Conservation (phyloP, 2,113 vertebrate genomes). For the Nibea coibor region DNA sequence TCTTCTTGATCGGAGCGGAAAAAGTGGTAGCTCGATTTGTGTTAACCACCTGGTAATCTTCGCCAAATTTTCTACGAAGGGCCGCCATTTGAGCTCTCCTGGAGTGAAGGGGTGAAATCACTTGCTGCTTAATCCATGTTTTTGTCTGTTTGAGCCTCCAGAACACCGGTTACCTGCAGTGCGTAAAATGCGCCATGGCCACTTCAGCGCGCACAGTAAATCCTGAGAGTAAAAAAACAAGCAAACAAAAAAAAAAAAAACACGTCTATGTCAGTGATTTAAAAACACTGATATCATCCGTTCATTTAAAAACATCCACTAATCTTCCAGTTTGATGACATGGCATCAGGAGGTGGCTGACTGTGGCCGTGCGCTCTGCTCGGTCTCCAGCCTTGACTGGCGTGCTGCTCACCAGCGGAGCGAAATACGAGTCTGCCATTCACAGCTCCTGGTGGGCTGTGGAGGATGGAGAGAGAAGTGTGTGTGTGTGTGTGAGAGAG, state of each 20-base stretch:
- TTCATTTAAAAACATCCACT: conserved; percentile 7
- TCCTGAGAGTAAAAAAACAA: background rate
- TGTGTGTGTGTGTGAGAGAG: conserved; percentile 26
- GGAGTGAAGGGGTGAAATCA: background rate
- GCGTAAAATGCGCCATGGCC: conserved; percentile 79
- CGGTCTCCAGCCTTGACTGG: conserved; percentile 39
- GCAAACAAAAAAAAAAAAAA: background rate
- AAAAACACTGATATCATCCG: background rate
- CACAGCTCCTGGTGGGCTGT: conserved; percentile 62
- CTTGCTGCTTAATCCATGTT: conserved; percentile 68
- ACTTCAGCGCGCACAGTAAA: conserved; percentile 62
- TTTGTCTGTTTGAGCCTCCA: conserved; percentile 28
- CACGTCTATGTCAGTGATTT: background rate
- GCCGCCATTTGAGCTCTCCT: conserved; percentile 84
- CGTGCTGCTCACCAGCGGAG: conserved; percentile 34
- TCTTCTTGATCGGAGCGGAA: conserved; percentile 85
- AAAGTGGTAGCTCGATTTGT: conserved; percentile 76
- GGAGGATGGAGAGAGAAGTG: conserved; percentile 24
- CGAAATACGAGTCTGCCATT: conserved; percentile 50
- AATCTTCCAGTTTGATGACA: background rate
- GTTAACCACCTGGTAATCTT: conserved; percentile 90
- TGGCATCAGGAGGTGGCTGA: background rate
- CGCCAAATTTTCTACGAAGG: conserved; percentile 88
- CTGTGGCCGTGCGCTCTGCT: conserved; percentile 57
- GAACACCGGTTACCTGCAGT: conserved; percentile 72